Evolutionary conservation across 2,113 vertebrate genomes (phyloP).

Genomic region (Scophthalmus maximus): DNA sequence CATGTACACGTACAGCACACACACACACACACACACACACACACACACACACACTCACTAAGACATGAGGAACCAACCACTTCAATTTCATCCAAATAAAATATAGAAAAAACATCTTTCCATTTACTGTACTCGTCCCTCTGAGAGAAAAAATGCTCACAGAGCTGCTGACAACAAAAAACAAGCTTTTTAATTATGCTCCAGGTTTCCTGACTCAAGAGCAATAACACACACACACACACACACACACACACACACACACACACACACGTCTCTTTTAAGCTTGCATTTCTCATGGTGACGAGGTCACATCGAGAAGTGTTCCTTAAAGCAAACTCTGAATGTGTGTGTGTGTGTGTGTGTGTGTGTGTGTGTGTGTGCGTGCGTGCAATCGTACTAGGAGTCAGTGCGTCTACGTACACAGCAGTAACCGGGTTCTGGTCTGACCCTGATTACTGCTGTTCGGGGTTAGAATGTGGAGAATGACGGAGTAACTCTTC

Average conservation of each 20-base stretch:
- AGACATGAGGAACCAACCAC: neutral
- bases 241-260: slow-evolving; percentile 22
- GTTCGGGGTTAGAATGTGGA: no score
- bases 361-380: neutral
- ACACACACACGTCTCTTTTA: slow-evolving; percentile 8
- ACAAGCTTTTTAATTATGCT: slow-evolving; percentile 47
- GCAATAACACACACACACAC: slow-evolving; percentile 10
- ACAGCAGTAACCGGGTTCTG: no score
- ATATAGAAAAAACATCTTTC: neutral
- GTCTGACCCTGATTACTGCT: no score
- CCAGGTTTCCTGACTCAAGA: slow-evolving; percentile 57
- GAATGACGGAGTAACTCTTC: no score
- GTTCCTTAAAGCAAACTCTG: slow-evolving; percentile 27
- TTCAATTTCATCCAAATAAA: neutral
- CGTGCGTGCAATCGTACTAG: neutral
- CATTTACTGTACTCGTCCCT: slow-evolving; percentile 14
- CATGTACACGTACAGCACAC: neutral
- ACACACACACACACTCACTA: neutral
- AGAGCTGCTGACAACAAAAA: slow-evolving; percentile 61
- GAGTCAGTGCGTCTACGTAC: no score
- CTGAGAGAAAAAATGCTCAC: slow-evolving; percentile 29
- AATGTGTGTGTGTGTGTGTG: neutral
- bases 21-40: neutral
- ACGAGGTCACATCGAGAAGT: slow-evolving; percentile 35
- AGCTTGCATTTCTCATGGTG: slow-evolving; percentile 4